These are phyloP conservation scores for Balaeniceps rex DNA, from an alignment of 2,113 vertebrate genomes.

Conservation along the genomic window DNA sequence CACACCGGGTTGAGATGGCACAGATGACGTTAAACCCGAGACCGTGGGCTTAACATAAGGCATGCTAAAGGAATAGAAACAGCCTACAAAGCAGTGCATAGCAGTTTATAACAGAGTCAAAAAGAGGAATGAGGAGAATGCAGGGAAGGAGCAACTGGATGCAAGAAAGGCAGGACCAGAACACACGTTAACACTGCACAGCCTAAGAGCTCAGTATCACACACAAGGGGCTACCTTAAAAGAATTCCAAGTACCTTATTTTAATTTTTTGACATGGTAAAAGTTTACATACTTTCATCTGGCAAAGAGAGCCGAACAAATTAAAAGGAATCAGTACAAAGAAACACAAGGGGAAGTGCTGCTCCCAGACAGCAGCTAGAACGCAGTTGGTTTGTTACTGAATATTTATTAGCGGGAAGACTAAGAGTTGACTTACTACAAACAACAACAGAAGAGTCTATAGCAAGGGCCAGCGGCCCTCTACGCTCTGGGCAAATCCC, in stretches of 20 bases:
- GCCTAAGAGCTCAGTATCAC: background rate
- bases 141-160: background rate
- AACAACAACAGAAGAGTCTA: conserved; percentile 62
- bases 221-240: conserved; percentile 53
- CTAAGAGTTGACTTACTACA: conserved; percentile 67
- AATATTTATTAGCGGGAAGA: conserved; percentile 71
- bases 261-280: conserved; percentile 78
- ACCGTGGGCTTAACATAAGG: accelerated
- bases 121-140: background rate
- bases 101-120: background rate
- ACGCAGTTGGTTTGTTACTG: conserved; percentile 74
- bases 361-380: conserved; percentile 52
- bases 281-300: conserved; percentile 72
- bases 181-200: background rate
- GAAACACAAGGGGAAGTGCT: conserved; percentile 57
- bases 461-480: background rate
- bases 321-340: conserved; percentile 57
- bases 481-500: conserved; percentile 5
- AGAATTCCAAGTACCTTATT: conserved; percentile 77
- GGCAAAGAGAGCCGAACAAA: conserved; percentile 53
- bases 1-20: background rate
- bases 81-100: background rate
- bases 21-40: background rate
- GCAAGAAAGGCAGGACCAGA: background rate
- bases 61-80: background rate